Evolutionary conservation across 2,113 vertebrate species (phyloP).

Genomic region (Cryptotis parvus): DNA sequence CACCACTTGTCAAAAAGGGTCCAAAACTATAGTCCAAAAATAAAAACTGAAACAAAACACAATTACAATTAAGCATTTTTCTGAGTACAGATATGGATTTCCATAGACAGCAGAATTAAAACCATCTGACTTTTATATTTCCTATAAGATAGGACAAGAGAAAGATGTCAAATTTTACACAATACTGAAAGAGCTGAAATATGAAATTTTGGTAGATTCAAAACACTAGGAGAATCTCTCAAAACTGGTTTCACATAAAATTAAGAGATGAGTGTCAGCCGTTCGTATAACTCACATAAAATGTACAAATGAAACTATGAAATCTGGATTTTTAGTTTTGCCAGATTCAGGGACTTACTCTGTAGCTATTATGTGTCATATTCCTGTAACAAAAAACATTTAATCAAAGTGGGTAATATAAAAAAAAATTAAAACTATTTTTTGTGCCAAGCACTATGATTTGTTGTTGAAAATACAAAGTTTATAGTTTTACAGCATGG

Average conservation of each 20-base stretch:
- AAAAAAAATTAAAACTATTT: conserved; percentile 29
- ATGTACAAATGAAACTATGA: background rate
- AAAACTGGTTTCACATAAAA: conserved; percentile 17
- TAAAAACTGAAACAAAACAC: conserved; percentile 34
- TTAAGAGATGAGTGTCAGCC: background rate
- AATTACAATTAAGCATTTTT: conserved; percentile 31
- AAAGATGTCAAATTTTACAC: background rate
- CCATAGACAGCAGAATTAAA: background rate
- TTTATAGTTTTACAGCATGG: background rate
- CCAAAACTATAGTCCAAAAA: too few relatives aligned
- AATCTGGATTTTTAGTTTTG: background rate
- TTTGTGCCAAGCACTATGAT: background rate
- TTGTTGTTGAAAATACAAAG: conserved; percentile 45
- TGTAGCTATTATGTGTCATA: background rate
- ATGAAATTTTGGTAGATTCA: background rate
- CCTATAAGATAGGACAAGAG: background rate
- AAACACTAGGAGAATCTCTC: background rate
- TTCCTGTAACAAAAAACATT: background rate
- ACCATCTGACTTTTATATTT: background rate
- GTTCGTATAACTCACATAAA: background rate
- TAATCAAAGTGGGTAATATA: background rate
- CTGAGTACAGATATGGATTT: conserved; percentile 35
- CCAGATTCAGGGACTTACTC: background rate
- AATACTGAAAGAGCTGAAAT: background rate
- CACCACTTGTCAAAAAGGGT: too few relatives aligned